Evolutionary conservation across 2,888 invertebrate genomes (phyloP), one percentile per base, ranked within the genome.

Genomic region (Crossocerus cetratus): DNA sequence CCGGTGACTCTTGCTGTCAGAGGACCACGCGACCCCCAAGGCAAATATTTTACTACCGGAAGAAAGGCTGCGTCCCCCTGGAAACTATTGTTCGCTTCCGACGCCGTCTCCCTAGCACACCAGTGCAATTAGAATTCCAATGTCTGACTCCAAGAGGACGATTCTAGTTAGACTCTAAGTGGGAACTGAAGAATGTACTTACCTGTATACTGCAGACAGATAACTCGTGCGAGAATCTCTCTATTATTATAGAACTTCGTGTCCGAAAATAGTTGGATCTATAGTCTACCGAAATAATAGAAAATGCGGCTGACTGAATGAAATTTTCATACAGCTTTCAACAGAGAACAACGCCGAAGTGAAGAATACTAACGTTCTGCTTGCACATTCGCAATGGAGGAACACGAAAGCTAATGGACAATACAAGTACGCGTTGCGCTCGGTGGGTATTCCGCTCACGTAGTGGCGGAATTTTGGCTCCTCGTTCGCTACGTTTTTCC

Each of bases 381-480:
- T 58, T 74, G 69, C 69, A 53, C 62, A 68, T 72, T n/a, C 44
- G 53, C 59, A 55, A 62, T 18, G 21, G 49, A 42, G 55, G 72
- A 63, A 63, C 14, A 54, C 23, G 65, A 61, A 20, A 18, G 18
- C 32, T 57, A 67, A 70, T 61, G 77, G 69, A 59, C 72, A 68
- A 64, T 69, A 65, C 44, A 65, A 62, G 63, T 43, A 62, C 23
- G 20, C 59, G 57, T n/a, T 11, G 43, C 45, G 32, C 60, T 44
- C 16, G 5, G 5, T 3, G 45, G 42, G 62, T 56, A 82, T 82
- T 82, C 76, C 63, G 45, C 49, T 80, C 78, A 78, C 82, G 76
- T 69, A 73, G 64, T 53, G n/a, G 43, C 57, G 69, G 63, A 77
- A 76, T 78, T 80, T 80, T 72, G 65, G 53, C 65, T 54, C 54